Evolutionary conservation across 1,140 invertebrate species (phyloP), one percentile per base, ranked within the genome.

Genomic region (Tetraneura akinire): DNA sequence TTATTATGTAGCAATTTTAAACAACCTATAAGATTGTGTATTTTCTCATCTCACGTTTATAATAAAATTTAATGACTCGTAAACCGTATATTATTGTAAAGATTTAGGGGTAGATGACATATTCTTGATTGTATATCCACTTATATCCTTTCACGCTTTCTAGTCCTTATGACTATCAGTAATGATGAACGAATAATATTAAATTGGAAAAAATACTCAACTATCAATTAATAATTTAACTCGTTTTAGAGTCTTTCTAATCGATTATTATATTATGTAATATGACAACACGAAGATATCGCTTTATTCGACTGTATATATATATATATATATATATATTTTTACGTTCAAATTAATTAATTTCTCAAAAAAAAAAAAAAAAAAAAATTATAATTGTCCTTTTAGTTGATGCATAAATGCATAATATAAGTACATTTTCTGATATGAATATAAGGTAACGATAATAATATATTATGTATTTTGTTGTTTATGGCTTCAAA

Each of bases 401-500:
- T n/a, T n/a, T n/a, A n/a, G n/a, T n/a, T n/a, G n/a, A n/a, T n/a
- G n/a, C n/a, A n/a, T n/a, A 51, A 4, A 29, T n/a, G 0, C 5
- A 68, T 16, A 18, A 23, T 10, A 29, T 51, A n/a, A 21, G 23
- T 51, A 71, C 23, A 29, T 51, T 5, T n/a, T n/a, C n/a, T 71
- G 26, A 51, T 45, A 71, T 71, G 11, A 71, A 45, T 51, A 18
- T 51, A 21, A 51, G 29, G 49, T 71, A 71, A 37, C 45, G 68
- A 18, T n/a, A n/a, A n/a, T n/a, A n/a, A n/a, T n/a, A n/a, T n/a
- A n/a, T n/a, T n/a, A n/a, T 71, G 68, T 71, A 23, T 71, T 29
- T 71, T 51, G 51, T 71, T 51, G 68, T 23, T 71, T 68, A 26
- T 51, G 23, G 16, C 9, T 29, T 71, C 18, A 51, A 71, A 71